Evolutionary conservation across 37 sponge, comb jelly and placozoan species (phyloP).

Genomic region (Theonella swinhoei): DNA sequence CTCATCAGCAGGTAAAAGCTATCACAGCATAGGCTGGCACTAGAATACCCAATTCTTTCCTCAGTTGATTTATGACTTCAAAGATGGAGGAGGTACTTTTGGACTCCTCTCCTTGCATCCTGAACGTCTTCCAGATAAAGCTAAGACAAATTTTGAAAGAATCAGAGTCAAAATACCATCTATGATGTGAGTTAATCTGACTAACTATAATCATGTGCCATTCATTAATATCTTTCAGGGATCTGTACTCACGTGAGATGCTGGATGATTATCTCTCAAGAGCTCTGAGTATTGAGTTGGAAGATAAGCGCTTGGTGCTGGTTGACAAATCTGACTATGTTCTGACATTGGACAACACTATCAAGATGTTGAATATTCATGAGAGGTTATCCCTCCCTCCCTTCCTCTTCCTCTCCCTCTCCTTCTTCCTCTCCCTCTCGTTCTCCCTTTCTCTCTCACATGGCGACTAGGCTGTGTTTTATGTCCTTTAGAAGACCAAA

Average conservation of each 20-base stretch:
- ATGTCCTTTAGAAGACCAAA: no score
- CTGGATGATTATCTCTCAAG: slow-evolving; percentile 75
- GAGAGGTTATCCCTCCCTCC: no score
- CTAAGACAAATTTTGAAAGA: slow-evolving; percentile 38
- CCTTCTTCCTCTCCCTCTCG: no score
- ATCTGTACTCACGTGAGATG: slow-evolving; percentile 55
- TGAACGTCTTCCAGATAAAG: slow-evolving; percentile 52
- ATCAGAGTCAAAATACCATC: slow-evolving; percentile 74
- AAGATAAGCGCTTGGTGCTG: slow-evolving; percentile 25
- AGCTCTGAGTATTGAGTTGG: slow-evolving; percentile 64
- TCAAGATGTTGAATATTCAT: slow-evolving; percentile 85
- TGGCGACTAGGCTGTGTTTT: no score
- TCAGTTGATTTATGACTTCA: slow-evolving; percentile 76
- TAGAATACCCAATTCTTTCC: neutral
- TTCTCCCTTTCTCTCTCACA: no score
- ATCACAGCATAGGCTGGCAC: no score
- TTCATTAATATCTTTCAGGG: slow-evolving; percentile 14
- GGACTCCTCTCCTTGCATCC: slow-evolving; percentile 65
- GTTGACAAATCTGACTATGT: slow-evolving; percentile 72
- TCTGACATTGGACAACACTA: slow-evolving; percentile 73
- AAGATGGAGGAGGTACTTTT: slow-evolving; percentile 68
- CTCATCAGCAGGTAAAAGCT: slow-evolving; percentile 78
- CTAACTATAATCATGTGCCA: neutral
- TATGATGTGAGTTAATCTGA: slow-evolving; percentile 29
- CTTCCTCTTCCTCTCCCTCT: no score